Percentiles rank a stretch among this genome's conserved stretches.
These are phyloP conservation scores for Colletes gigas DNA, from an alignment of 1,140 invertebrate genomes.

Conservation along the genomic window DNA sequence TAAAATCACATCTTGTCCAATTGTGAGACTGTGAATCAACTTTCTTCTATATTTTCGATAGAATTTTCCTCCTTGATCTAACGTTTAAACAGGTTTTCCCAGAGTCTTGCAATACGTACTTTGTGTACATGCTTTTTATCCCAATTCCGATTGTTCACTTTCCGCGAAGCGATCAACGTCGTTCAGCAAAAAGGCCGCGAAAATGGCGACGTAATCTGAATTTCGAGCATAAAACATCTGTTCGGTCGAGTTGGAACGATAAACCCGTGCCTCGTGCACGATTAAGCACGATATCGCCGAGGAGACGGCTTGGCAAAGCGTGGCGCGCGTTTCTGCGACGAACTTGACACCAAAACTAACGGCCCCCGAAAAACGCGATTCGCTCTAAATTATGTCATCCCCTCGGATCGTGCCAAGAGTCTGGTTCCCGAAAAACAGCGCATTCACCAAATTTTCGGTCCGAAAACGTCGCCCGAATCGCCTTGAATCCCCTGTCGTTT, in stretches of 20 bases:
- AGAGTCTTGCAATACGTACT: too few species aligned
- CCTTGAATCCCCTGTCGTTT: not conserved
- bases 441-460: not conserved
- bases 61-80: too few species aligned
- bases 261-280: constrained; percentile 5
- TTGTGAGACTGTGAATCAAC: not conserved
- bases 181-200: not conserved
- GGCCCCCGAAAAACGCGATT: constrained; percentile 15
- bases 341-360: constrained; percentile 51
- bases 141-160: too few species aligned
- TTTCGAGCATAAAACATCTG: constrained; percentile 27
- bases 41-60: not conserved
- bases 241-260: constrained; percentile 3
- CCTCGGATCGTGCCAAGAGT: not conserved
- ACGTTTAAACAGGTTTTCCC: too few species aligned
- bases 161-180: not conserved
- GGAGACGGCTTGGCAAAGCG: constrained; percentile 20
- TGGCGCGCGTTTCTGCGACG: constrained; percentile 5
- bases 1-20: not conserved
- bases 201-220: not conserved
- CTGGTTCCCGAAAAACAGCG: not conserved
- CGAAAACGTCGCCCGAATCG: not conserved
- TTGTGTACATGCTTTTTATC: too few species aligned
- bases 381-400: constrained; percentile 17
- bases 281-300: constrained; percentile 25